Conservation (phyloP, 2,113 vertebrate genomes). For the Siniperca knerii region DNA sequence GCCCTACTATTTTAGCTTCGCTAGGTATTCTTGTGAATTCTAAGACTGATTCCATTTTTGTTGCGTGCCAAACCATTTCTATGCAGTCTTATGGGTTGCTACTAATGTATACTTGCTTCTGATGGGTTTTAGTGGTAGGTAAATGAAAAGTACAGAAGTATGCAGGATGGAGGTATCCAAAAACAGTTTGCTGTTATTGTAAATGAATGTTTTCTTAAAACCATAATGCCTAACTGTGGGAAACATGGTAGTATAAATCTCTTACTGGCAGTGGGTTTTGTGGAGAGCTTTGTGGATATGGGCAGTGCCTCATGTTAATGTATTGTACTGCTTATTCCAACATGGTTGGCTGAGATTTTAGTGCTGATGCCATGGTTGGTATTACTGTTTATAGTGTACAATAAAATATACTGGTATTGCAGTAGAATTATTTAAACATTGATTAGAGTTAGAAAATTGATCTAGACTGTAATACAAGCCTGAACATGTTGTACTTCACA, state of each 20-base stretch:
- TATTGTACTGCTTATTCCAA: slow-evolving; percentile 21
- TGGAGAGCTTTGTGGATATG: slow-evolving; percentile 17
- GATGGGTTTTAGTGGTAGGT: neutral
- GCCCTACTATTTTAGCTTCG: neutral
- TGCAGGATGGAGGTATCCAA: neutral
- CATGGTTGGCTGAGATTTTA: slow-evolving; percentile 22
- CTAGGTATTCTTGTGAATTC: neutral
- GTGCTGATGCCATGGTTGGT: slow-evolving; percentile 21
- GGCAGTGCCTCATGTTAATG: neutral
- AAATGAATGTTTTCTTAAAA: neutral
- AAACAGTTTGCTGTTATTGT: neutral
- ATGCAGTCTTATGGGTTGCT: neutral
- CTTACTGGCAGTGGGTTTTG: neutral
- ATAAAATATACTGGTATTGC: slow-evolving; percentile 24
- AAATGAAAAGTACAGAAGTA: neutral
- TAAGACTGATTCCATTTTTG: neutral
- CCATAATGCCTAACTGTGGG: neutral
- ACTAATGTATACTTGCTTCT: neutral
- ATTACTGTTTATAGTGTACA: slow-evolving; percentile 14
- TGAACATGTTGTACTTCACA: slow-evolving; percentile 15
- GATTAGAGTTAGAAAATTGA: slow-evolving; percentile 20
- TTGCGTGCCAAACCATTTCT: neutral
- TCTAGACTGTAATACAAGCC: neutral
- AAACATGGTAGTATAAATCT: slow-evolving; percentile 8
- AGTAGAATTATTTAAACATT: slow-evolving; percentile 6